These are phyloP conservation scores for Alcedo atthis DNA, from an alignment of 2,797 vertebrate genomes.

Conservation along the genomic window DNA sequence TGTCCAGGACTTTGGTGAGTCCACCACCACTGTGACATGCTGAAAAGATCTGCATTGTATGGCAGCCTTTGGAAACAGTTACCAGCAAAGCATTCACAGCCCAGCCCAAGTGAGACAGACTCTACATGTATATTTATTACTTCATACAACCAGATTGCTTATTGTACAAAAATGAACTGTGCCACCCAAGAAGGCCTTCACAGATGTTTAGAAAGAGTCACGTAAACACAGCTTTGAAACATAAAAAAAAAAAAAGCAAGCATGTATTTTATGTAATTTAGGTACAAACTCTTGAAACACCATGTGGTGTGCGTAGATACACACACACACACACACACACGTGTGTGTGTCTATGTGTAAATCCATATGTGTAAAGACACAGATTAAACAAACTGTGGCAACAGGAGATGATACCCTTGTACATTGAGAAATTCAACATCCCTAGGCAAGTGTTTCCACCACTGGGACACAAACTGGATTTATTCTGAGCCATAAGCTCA, in stretches of 20 bases:
- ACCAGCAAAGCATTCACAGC: slow-evolving; percentile 2
- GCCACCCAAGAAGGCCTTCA: neutral
- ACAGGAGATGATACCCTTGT: accelerated
- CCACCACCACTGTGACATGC: neutral
- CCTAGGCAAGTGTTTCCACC: neutral
- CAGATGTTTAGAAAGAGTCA: slow-evolving; percentile 29
- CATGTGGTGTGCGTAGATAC: neutral
- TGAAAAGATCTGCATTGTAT: neutral
- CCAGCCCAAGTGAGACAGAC: neutral
- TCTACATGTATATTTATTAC: slow-evolving; percentile 31
- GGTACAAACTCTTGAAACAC: slow-evolving; percentile 20
- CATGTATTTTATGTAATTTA: neutral
- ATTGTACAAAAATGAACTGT: neutral
- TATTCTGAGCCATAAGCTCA: accelerated
- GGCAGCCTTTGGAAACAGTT: neutral
- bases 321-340: neutral
- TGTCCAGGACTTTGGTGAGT: neutral
- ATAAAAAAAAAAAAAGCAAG: too few species aligned
- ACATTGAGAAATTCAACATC: neutral
- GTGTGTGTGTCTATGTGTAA: accelerated
- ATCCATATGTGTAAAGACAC: neutral
- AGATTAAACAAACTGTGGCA: accelerated
- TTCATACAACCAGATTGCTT: neutral
- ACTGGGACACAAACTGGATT: accelerated
- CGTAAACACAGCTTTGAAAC: slow-evolving; percentile 1